Evolutionary conservation across 1,140 invertebrate species (phyloP).

Genomic region (Periplaneta americana): DNA sequence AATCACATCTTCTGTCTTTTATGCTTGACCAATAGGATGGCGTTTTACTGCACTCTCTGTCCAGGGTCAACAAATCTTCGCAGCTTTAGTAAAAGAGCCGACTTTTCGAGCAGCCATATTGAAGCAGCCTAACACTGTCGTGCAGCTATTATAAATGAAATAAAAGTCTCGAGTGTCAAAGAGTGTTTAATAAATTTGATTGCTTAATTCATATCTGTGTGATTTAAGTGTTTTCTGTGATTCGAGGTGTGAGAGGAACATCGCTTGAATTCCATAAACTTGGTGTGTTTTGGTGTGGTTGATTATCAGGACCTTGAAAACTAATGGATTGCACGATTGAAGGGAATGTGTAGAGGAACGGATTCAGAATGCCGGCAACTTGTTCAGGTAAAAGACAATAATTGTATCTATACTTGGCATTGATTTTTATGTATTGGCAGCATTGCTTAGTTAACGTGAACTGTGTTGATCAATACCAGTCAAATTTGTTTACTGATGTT

Average conservation of each 20-base stretch:
- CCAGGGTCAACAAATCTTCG: constrained; percentile 17
- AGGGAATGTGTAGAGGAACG: constrained; percentile 14
- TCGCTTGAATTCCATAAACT: neutral
- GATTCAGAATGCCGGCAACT: constrained; percentile 15
- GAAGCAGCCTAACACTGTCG: constrained; percentile 2
- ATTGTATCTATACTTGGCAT: neutral
- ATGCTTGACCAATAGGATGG: neutral
- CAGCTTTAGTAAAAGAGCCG: constrained; percentile 9
- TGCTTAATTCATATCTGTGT: neutral
- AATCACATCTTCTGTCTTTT: neutral
- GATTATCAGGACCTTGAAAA: constrained; percentile 14
- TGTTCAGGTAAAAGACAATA: constrained; percentile 8
- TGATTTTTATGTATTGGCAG: neutral
- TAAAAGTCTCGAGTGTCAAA: neutral
- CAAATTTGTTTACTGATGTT: neutral
- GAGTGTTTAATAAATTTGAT: neutral
- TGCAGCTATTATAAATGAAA: constrained; percentile 7
- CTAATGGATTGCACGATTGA: constrained; percentile 12
- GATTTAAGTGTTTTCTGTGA: neutral
- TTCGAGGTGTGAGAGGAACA: neutral
- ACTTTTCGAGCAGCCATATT: constrained; percentile 14
- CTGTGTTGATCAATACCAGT: neutral
- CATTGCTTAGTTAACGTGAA: neutral
- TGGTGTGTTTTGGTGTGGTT: constrained; percentile 8
- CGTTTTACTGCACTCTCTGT: constrained; percentile 6